Evolutionary conservation across 2,113 vertebrate species (phyloP), one percentile per base, ranked within the genome.

Genomic region (Pipra filicauda): DNA sequence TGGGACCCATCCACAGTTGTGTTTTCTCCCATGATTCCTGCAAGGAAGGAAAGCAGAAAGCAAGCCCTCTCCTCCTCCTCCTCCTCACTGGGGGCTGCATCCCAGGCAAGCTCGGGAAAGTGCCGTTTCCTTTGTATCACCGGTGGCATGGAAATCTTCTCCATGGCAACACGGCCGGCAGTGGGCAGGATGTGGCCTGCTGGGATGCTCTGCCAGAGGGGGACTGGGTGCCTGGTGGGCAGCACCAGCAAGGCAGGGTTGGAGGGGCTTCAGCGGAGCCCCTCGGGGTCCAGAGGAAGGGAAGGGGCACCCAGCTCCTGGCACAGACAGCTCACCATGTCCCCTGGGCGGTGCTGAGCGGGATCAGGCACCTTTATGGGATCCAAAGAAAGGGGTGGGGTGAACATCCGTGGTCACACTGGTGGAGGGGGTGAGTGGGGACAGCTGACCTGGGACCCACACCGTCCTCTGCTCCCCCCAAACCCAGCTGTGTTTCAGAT

Each of bases 121-220:
- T 26, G 2, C 84, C 74, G 15, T 81, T 95, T 46, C 88, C 93
- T 97, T 92, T 95, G 94, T 95, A 91, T 44, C 48, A 30, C 77
- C 41, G 21, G 51, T 70, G 66, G 93, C 92, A 96, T 88, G 6
- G 51, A 39, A 79, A 72, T 22, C 43, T 73, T 98, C 97, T 86
- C 97, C 97, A 97, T 97, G 97, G 97, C 96, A 97, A 97, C 96
- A 4, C 28, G 39, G 31, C 73, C 48, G 28, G 86, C 67, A 23
- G 65, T 6, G 6, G 30, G 88, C 78, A 74, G 88, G 88, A 69
- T 71, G 71, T 3, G 49, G 49, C 69, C 80, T 12, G 3, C 76
- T 31, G 35, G 67, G 72, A 20, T 44, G 83, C 78, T 80, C 87
- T 59, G 28, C 75, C n/a, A 4, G 43, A 57, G 20, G 21, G 77